A percentile compares a stretch with the other conserved stretches of the same genome.
Conservation (phyloP, 2,113 vertebrate species). For the Capreolus pygargus region DNA sequence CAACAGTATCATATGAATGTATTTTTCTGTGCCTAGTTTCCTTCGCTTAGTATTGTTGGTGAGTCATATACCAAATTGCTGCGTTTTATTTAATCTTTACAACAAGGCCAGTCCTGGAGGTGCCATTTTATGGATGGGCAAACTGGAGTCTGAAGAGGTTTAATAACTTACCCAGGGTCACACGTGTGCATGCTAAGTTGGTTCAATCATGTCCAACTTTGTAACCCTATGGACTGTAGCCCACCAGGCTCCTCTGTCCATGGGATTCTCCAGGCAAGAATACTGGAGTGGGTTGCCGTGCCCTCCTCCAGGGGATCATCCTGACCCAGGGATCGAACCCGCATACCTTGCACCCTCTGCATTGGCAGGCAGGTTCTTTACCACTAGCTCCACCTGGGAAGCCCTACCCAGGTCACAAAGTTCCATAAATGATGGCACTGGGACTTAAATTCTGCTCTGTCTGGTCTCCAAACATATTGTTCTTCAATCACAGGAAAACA, state of each 20-base stretch:
- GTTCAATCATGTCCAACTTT: not conserved
- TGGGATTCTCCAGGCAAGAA: not conserved
- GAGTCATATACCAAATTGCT: not conserved
- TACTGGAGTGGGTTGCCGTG: not conserved
- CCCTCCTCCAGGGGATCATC: not conserved
- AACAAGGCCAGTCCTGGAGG: not conserved
- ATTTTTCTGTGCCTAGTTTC: not conserved
- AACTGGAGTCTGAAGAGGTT: not conserved
- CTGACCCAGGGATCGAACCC: not conserved
- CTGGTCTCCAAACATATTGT: not conserved
- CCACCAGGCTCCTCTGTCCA: not conserved
- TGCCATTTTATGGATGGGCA: not conserved
- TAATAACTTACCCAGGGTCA: not conserved
- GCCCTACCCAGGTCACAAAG: not conserved
- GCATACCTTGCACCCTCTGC: not conserved
- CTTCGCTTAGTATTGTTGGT: not conserved
- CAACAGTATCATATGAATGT: not conserved
- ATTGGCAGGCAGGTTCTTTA: not conserved
- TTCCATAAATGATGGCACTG: not conserved
- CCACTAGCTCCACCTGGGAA: not conserved
- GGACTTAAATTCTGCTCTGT: not conserved
- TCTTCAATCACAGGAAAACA: not conserved
- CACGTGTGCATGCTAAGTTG: accelerated
- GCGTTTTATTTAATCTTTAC: not conserved
- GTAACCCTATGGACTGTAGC: not conserved